Base-by-base conservation (phyloP, 2,113 vertebrate species). In the Chaenogobius annularis region DNA sequence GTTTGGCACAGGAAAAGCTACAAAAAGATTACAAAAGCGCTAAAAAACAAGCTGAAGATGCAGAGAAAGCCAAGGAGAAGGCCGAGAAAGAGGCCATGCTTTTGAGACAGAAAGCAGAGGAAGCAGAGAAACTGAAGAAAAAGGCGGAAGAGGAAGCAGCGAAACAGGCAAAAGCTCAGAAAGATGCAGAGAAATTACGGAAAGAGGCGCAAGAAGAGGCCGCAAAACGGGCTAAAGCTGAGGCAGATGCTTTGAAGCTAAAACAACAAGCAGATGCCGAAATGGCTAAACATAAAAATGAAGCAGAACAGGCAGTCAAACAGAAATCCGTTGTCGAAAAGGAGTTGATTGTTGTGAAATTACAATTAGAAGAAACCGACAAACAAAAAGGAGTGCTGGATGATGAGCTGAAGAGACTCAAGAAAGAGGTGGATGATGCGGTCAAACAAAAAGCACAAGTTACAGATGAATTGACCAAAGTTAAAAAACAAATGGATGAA, bases 401-500 rank as follows among this genome's bases (percentile, higher is more conserved):
- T 0, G 93, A 96, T 55, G 97, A 99, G 92, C 94, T 98, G 61
- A 95, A 96, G 88, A 93, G 97, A 44, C 93, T 98, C 1, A 99
- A 99, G 87, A 93, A 93, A 0, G 95, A 99, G 89, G 96, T 96
- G 1, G 90, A 86, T 0, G 96, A 98, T 0, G 96, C 97, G 0
- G 75, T 94, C 2, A 94, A 94, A 65, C 97, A 98, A 89, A 96
- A 96, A 81, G 88, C 90, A 13, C 95, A 95, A 77, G 97, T 95
- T 47, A 96, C 97, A 71, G 95, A 96, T 14, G 97, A 99, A 40
- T 93, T 99, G 5, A 87, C 94, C 61, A 95, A 95, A 7, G 91
- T 99, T 0, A 95, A 94, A 20, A 92, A 91, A 78, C 97, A 98
- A 85, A 96, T 99, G 97, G 96, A 99, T 69, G 95, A 97, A 79